Conservation (phyloP, 1,140 invertebrate species). For the Aphelenchoides besseyi region DNA sequence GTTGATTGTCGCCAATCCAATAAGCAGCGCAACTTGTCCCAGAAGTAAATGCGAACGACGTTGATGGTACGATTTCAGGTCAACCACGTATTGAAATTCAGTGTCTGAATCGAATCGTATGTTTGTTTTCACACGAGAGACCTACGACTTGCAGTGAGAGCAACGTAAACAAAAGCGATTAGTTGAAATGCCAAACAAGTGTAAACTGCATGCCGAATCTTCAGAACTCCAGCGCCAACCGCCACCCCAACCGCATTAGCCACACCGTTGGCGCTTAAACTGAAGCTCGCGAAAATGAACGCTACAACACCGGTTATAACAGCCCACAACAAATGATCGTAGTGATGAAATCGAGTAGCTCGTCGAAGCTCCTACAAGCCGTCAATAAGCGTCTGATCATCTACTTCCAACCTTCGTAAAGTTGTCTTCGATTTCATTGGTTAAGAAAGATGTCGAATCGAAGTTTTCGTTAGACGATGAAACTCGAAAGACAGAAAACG, state of each 20-base stretch:
- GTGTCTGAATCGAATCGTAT: no score
- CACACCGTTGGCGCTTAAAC: slow-evolving; percentile 89
- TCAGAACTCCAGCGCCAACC: not conserved
- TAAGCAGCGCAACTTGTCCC: not conserved
- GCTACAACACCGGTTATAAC: slow-evolving; percentile 79
- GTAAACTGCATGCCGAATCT: not conserved
- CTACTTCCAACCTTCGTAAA: not conserved
- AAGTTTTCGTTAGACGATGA: not conserved
- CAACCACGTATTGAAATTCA: not conserved
- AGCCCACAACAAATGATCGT: slow-evolving; percentile 36
- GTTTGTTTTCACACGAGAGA: no score
- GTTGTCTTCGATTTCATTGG: not conserved
- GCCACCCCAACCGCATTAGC: not conserved
- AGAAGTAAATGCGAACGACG: not conserved
- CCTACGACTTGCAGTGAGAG: not conserved
- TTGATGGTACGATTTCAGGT: not conserved
- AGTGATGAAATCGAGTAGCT: not conserved
- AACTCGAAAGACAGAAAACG: not conserved
- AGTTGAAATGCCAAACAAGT: not conserved
- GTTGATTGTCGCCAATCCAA: not conserved
- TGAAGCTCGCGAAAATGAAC: slow-evolving; percentile 86
- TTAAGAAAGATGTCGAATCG: not conserved
- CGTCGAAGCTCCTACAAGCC: not conserved
- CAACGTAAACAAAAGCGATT: not conserved
- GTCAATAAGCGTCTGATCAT: no score